These are phyloP conservation scores for Corapipo altera DNA, from an alignment of 2,113 vertebrate species.

Conservation along the genomic window DNA sequence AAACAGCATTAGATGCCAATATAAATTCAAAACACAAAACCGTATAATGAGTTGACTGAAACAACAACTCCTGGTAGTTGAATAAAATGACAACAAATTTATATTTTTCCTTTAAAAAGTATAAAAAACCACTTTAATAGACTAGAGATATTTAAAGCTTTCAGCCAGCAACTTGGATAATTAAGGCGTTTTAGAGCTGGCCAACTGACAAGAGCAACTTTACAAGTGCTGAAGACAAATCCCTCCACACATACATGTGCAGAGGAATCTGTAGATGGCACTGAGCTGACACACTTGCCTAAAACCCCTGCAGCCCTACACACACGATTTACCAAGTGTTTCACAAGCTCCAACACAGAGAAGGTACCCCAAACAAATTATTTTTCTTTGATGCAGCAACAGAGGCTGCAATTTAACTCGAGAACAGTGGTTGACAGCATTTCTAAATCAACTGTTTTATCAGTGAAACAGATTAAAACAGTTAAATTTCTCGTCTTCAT, in stretches of 20 bases:
- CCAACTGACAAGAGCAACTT: neutral
- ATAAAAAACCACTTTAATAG: rapidly evolving
- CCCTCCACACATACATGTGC: neutral
- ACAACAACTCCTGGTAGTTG: neutral
- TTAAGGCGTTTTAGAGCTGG: neutral
- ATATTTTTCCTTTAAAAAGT: neutral
- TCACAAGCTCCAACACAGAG: neutral
- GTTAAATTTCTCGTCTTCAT: neutral
- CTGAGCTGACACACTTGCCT: neutral
- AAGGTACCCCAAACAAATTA: neutral
- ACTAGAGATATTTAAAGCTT: neutral
- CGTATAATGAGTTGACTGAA: neutral
- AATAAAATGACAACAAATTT: neutral
- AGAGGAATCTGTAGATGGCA: neutral
- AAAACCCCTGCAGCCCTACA: neutral
- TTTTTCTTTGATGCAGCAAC: neutral
- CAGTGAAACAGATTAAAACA: neutral
- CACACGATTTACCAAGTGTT: neutral
- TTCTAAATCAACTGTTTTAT: neutral
- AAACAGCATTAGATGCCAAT: neutral
- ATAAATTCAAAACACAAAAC: neutral
- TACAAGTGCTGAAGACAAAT: neutral
- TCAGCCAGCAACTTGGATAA: neutral
- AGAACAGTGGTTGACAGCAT: neutral
- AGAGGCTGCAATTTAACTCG: neutral